phyloP scores from a whole-genome alignment of 1,140 invertebrate genomes.

The Zaprionus africanus region DNA sequence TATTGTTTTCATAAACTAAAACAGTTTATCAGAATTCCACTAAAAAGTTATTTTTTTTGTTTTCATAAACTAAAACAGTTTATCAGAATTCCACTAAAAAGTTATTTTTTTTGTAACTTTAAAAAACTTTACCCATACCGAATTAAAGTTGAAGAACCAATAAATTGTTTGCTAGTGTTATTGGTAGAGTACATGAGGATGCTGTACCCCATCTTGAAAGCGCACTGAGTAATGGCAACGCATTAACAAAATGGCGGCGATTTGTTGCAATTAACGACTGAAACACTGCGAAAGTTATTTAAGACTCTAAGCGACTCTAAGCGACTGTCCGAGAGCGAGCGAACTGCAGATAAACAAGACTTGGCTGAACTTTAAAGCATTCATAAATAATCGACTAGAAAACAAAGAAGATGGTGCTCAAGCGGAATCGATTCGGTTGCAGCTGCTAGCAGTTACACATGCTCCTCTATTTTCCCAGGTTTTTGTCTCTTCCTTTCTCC shows the following conservation, averaged over 20 bases:
- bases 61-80: background rate
- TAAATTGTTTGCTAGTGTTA: conserved; percentile 6
- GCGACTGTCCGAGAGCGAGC: background rate
- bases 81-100: too few relatives aligned
- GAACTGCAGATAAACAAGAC: background rate
- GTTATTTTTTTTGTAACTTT: too few relatives aligned
- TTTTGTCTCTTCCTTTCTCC: background rate
- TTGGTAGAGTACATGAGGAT: background rate
- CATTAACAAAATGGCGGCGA: conserved; percentile 67
- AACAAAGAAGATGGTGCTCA: background rate
- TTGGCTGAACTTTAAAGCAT: background rate
- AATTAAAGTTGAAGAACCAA: background rate
- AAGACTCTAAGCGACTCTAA: conserved; percentile 32
- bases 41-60: too few relatives aligned
- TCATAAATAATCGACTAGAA: conserved; percentile 1
- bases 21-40: too few relatives aligned
- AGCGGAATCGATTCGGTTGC: background rate
- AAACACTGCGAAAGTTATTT: conserved; percentile 56
- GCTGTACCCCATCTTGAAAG: conserved; percentile 12
- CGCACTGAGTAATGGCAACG: conserved; percentile 60
- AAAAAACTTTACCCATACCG: background rate
- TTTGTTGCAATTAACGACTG: conserved; percentile 77
- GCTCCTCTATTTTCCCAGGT: background rate
- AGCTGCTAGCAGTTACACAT: conserved; percentile 4
- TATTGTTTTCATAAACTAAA: too few relatives aligned